These are phyloP conservation scores for Acanthopagrus latus DNA, from an alignment of 2,797 vertebrate species.

Conservation along the genomic window DNA sequence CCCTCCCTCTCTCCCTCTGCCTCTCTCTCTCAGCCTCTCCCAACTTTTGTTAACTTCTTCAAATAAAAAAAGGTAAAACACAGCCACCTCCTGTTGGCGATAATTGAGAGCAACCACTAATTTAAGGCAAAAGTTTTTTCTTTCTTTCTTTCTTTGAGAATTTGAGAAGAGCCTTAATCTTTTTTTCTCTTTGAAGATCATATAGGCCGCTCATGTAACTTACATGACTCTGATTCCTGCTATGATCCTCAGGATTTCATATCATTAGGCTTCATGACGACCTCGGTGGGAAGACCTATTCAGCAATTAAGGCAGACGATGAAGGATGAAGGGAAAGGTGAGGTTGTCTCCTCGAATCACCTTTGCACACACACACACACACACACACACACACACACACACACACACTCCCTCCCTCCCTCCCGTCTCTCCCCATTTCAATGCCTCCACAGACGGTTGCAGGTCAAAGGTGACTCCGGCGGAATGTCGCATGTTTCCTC, in stretches of 20 bases:
- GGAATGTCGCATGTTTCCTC: conserved; percentile 69
- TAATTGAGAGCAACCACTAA: conserved; percentile 12
- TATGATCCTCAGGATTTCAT: conserved; percentile 41
- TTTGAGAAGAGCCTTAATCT: conserved; percentile 35
- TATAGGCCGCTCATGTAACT: conserved; percentile 49
- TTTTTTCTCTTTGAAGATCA: conserved; percentile 59
- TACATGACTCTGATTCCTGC: conserved; percentile 59
- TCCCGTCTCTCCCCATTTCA: neutral
- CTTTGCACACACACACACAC: too few species aligned
- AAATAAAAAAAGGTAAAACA: conserved; percentile 17
- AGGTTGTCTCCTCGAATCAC: conserved; percentile 22
- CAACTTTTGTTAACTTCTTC: conserved; percentile 3
- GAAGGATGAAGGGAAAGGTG: conserved; percentile 23
- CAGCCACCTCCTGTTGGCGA: neutral
- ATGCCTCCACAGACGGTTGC: conserved; percentile 27
- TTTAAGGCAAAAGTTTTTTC: conserved; percentile 17
- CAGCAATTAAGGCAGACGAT: conserved; percentile 26
- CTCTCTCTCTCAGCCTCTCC: neutral
- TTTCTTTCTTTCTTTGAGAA: neutral
- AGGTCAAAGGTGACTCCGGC: conserved; percentile 63
- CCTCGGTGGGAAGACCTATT: conserved; percentile 34
- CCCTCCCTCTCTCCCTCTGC: neutral
- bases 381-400: too few species aligned
- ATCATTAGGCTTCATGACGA: conserved; percentile 38
- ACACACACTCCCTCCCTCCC: too few species aligned